phyloP scores from a whole-genome alignment of 2,113 vertebrate species.

The Chiloscyllium plagiosum region DNA sequence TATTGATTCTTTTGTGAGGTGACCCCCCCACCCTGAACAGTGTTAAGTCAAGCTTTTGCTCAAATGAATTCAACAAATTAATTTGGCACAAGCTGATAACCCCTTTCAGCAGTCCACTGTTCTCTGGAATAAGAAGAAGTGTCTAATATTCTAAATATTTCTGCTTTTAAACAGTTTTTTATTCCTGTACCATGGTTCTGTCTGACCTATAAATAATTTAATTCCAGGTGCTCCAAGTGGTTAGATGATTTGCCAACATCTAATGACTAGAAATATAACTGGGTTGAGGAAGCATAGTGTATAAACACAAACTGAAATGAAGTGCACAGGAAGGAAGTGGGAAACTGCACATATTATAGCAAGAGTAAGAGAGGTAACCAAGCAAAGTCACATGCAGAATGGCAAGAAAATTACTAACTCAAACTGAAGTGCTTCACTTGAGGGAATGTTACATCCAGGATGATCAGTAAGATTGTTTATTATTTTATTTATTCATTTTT shows the following conservation, averaged over 20 bases:
- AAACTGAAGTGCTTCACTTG: background rate
- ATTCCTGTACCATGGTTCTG: background rate
- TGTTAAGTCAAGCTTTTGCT: background rate
- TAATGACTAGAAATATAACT: background rate
- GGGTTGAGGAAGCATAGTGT: background rate
- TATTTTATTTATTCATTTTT: background rate
- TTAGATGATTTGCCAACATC: background rate
- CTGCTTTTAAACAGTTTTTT: background rate
- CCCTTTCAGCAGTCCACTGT: background rate
- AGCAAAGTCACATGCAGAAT: background rate
- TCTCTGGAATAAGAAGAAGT: background rate
- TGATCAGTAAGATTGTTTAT: background rate
- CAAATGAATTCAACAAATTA: background rate
- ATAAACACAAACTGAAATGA: background rate
- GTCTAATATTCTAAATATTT: background rate
- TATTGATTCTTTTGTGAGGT: background rate
- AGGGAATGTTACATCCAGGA: background rate
- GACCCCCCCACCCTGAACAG: background rate
- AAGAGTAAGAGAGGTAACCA: background rate
- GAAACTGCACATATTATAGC: background rate
- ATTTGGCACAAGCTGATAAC: background rate
- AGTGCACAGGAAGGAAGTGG: background rate
- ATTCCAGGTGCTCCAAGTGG: background rate
- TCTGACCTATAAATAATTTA: background rate
- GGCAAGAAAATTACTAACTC: background rate